Percentiles rank a stretch among this genome's conserved stretches.
phyloP scores from a whole-genome alignment of 2,888 invertebrate genomes.

The Anagyrus pseudococci region DNA sequence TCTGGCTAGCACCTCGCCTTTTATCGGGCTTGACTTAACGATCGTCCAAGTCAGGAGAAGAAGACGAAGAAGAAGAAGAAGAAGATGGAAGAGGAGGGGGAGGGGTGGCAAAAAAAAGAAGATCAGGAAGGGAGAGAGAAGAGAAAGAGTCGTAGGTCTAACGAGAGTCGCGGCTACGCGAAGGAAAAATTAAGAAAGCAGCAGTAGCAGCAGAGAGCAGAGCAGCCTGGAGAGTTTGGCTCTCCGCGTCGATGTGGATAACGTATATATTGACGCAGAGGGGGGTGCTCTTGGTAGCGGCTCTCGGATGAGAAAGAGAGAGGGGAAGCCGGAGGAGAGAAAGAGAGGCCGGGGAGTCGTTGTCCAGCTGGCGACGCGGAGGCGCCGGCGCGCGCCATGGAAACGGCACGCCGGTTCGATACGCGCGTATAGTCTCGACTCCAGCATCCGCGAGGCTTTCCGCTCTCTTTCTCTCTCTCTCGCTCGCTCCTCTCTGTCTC shows the following conservation, averaged over 20 bases:
- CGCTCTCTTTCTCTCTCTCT: neutral
- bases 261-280: too few relatives aligned
- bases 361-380: constrained; percentile 40
- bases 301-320: neutral
- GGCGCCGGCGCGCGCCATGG: constrained; percentile 37
- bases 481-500: neutral
- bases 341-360: constrained; percentile 25
- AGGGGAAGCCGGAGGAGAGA: neutral
- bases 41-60: neutral
- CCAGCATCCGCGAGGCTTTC: too few relatives aligned
- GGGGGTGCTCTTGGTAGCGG: too few relatives aligned
- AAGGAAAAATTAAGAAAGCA: constrained; percentile 1
- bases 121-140: too few relatives aligned
- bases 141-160: constrained; percentile 17
- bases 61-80: neutral
- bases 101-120: too few relatives aligned
- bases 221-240: too few relatives aligned
- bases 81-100: neutral
- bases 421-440: neutral
- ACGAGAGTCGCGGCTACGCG: neutral
- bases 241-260: neutral
- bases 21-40: constrained; percentile 14
- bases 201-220: constrained; percentile 3
- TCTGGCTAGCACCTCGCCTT: neutral
- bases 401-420: constrained; percentile 34